A percentile compares a stretch with the other conserved stretches of the same genome.
phyloP scores from a whole-genome alignment of 1,140 invertebrate genomes.

The Calliphora vicina region DNA sequence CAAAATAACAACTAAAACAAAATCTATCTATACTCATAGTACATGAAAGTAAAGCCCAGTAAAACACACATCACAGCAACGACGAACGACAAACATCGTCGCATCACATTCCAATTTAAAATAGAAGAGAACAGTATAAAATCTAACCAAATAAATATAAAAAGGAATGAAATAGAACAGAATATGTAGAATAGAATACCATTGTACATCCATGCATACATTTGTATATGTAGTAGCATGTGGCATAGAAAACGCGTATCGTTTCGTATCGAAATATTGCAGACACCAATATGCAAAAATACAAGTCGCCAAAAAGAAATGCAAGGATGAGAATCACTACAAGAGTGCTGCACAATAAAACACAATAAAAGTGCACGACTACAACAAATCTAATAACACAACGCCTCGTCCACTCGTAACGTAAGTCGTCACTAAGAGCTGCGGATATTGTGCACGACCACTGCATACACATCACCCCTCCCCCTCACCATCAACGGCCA shows the following conservation, averaged over 20 bases:
- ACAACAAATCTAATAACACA: conserved; percentile 31
- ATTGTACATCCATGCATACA: no score
- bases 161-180: no score
- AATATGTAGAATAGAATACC: no score
- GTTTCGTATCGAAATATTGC: conserved; percentile 22
- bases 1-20: no score
- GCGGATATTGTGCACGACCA: not conserved
- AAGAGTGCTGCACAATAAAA: conserved; percentile 29
- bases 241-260: conserved; percentile 21
- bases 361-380: conserved; percentile 28
- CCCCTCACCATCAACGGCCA: not conserved
- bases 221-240: not conserved
- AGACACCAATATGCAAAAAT: conserved; percentile 18
- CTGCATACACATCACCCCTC: not conserved
- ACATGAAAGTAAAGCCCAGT: not conserved
- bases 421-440: conserved; percentile 23
- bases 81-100: not conserved
- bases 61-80: not conserved
- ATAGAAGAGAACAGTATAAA: no score
- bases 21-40: not conserved
- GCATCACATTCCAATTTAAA: not conserved
- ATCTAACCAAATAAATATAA: no score
- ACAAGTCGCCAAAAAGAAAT: conserved; percentile 8
- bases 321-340: conserved; percentile 16
- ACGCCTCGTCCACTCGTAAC: not conserved